Evolutionary conservation across 2,888 invertebrate genomes (phyloP).

Genomic region (Amphiduros pacificus): DNA sequence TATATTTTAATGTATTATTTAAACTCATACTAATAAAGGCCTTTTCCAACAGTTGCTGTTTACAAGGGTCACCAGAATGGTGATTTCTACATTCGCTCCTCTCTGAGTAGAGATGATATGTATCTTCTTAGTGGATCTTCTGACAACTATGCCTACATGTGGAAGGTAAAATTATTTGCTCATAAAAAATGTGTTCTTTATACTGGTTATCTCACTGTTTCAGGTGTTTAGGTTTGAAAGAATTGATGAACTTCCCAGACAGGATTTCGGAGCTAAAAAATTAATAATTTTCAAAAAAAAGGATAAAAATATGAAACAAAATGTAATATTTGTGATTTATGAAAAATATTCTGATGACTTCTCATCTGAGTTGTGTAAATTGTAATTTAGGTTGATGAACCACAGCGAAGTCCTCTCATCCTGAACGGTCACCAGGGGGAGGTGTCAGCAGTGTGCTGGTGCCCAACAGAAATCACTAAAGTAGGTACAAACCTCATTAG

Average conservation of each 20-base stretch:
- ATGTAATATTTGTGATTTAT: no score
- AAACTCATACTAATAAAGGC: no score
- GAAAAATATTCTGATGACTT: no score
- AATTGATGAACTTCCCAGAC: no score
- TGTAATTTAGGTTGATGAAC: constrained; percentile 34
- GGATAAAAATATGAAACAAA: no score
- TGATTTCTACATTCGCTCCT: constrained; percentile 83
- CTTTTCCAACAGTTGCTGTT: constrained; percentile 48
- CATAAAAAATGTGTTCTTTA: not conserved
- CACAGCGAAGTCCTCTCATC: constrained; percentile 69
- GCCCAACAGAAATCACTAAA: constrained; percentile 17
- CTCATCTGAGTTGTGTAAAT: no score
- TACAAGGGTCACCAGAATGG: constrained; percentile 74
- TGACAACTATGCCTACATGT: constrained; percentile 83
- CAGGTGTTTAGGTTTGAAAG: not conserved
- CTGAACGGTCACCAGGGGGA: constrained; percentile 80
- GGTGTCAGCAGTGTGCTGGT: constrained; percentile 62
- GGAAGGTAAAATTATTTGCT: constrained; percentile 63
- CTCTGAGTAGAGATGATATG: constrained; percentile 77
- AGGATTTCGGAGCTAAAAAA: no score
- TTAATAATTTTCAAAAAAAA: no score
- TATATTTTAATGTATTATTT: no score
- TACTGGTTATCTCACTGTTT: not conserved
- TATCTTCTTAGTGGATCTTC: constrained; percentile 88
- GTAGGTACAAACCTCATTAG: not conserved